Percentiles rank a stretch among this genome's conserved stretches.
Conservation (phyloP, 2,797 vertebrate genomes). For the Lateolabrax maculatus region DNA sequence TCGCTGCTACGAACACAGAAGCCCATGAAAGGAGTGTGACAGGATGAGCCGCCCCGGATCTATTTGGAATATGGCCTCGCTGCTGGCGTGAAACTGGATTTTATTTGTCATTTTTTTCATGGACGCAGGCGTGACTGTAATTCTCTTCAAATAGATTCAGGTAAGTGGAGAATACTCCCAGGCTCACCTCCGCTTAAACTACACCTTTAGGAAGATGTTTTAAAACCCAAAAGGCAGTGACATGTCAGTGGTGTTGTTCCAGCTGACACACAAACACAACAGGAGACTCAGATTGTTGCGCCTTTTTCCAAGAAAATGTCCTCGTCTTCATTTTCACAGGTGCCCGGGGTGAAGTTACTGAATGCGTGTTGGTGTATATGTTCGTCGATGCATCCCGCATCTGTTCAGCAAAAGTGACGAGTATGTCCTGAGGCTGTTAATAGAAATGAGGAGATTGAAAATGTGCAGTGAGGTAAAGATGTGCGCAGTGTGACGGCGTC, state of each 20-base stretch:
- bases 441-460: conserved; percentile 43
- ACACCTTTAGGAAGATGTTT: neutral
- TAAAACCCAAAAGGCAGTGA: no score
- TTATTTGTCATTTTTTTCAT: conserved; percentile 50
- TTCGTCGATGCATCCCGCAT: neutral
- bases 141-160: conserved; percentile 54
- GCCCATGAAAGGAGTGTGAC: conserved; percentile 45
- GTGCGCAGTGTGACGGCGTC: conserved; percentile 71
- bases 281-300: conserved; percentile 2
- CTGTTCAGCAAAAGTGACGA: conserved; percentile 18
- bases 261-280: conserved; percentile 1
- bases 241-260: conserved; percentile 3
- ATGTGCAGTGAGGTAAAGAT: conserved; percentile 50
- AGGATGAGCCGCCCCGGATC: conserved; percentile 31
- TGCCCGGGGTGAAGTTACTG: neutral
- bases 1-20: conserved; percentile 66
- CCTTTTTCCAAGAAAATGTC: neutral
- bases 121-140: conserved; percentile 46
- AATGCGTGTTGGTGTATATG: neutral
- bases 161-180: conserved; percentile 64
- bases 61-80: conserved; percentile 32
- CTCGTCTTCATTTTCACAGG: neutral
- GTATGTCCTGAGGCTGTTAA: conserved; percentile 16
- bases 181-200: neutral
- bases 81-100: conserved; percentile 50